Evolutionary conservation across 2,888 invertebrate species (phyloP), one percentile per base, ranked within the genome.

Genomic region (Cybosia mesomella): DNA sequence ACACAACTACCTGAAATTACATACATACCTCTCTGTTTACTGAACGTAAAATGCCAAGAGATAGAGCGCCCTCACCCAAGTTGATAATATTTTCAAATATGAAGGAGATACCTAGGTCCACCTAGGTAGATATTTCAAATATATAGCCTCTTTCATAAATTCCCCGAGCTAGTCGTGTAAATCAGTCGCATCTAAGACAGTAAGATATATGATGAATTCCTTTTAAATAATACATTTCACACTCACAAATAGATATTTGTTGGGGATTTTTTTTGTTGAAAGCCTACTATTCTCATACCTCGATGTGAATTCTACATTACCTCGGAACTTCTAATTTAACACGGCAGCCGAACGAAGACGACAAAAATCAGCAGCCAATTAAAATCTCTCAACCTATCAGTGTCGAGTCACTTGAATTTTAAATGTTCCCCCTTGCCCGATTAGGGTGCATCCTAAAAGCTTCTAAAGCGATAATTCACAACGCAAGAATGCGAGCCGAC

Each of bases 361-460:
- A 85, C 87, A 85, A 88, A 90, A 89, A 90, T 92, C 90, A 89
- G 89, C 91, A 89, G 90, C 83, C 91, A 90, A 92, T 92, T 91
- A 91, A 91, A 91, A 92, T 91, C 88, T 91, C 85, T 91, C 85
- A 89, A 88, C 85, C 87, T 89, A 88, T 91, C 89, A 87, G 85
- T 88, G 87, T 86, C 85, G 82, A 89, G 83, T 91, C 90, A 88
- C 89, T 91, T 87, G 89, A 88, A 91, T 89, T 92, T 91, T 87
- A 90, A 93, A 91, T 85, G 89, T 87, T 89, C 90, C 91, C 91
- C 87, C 81, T 89, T 84, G 85, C 86, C 86, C 91, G 92, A 92
- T 92, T 93, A 93, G 92, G 93, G 91, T 93, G 93, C 92, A 94
- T 94, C 92, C 89, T 92, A 93, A 94, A 92, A 92, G 93, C 90